These are phyloP conservation scores for Chrysolina oricalcia DNA, from an alignment of 2,888 invertebrate genomes.

Conservation along the genomic window DNA sequence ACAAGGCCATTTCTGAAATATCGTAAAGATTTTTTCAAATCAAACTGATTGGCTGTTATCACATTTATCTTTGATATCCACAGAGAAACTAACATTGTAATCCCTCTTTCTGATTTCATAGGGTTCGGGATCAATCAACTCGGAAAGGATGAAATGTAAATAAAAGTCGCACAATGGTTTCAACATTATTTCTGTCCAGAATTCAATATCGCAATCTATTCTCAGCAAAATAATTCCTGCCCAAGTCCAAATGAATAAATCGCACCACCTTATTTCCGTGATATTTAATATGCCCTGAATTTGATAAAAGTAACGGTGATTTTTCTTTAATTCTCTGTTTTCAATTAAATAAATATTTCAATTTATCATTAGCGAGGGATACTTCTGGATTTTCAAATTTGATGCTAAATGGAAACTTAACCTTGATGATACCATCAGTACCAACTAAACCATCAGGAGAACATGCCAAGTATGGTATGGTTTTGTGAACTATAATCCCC, in stretches of 20 bases:
- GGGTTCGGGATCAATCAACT: background rate
- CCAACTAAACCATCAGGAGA: slow-evolving; percentile 21
- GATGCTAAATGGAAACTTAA: slow-evolving; percentile 29
- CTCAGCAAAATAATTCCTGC: slow-evolving; percentile 19
- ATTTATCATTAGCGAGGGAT: background rate
- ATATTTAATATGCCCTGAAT: slow-evolving; percentile 38
- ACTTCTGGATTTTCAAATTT: background rate
- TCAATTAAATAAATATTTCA: slow-evolving; percentile 9
- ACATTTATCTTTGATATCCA: no score
- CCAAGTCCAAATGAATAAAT: slow-evolving; percentile 35
- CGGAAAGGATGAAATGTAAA: slow-evolving; percentile 6
- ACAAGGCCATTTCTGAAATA: no score
- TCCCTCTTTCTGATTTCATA: no score
- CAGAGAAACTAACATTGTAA: no score
- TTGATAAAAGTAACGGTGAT: slow-evolving; percentile 34
- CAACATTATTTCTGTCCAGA: slow-evolving; percentile 23
- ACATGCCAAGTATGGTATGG: slow-evolving; percentile 2
- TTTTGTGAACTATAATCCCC: slow-evolving; percentile 7
- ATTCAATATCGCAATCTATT: slow-evolving; percentile 12
- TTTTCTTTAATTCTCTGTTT: slow-evolving; percentile 7
- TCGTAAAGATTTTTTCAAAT: no score
- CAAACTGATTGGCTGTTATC: no score
- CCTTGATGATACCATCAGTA: slow-evolving; percentile 11
- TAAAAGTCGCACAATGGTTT: slow-evolving; percentile 11
- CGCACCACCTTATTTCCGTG: slow-evolving; percentile 21